Evolutionary conservation across 2,888 invertebrate genomes (phyloP).

Genomic region (Ferrisia virgata): DNA sequence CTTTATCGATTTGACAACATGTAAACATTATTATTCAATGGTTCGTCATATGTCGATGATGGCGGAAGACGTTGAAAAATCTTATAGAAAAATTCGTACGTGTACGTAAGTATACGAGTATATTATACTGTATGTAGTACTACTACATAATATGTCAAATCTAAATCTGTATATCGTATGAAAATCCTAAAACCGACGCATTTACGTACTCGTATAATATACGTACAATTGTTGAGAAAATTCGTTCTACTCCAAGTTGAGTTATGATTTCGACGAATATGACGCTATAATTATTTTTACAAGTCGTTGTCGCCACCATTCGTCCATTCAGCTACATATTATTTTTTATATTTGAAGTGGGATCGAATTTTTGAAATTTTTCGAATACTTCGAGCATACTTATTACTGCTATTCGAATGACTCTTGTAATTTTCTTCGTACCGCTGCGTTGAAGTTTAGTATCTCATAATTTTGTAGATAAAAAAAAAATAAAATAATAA

Average conservation of each 20-base stretch:
- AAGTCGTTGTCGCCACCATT: background rate
- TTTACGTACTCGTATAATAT: background rate
- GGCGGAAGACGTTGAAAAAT: too few relatives aligned
- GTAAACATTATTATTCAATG: background rate
- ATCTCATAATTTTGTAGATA: too few relatives aligned
- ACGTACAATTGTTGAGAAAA: background rate
- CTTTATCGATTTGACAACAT: background rate
- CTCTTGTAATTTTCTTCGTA: background rate
- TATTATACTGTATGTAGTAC: too few relatives aligned
- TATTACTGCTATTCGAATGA: too few relatives aligned
- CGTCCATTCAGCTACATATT: too few relatives aligned
- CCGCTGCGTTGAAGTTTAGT: too few relatives aligned
- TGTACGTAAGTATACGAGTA: too few relatives aligned
- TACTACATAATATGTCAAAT: background rate
- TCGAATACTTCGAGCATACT: background rate
- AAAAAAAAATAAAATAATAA: background rate
- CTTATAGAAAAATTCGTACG: too few relatives aligned
- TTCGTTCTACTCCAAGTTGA: background rate
- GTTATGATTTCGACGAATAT: background rate
- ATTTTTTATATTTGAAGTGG: background rate
- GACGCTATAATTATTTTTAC: background rate
- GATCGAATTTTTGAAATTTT: background rate
- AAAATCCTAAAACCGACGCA: background rate
- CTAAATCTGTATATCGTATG: background rate
- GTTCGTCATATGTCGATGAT: background rate